These are phyloP conservation scores for Watsonalla cultraria DNA, from an alignment of 2,888 invertebrate species.

Conservation along the genomic window DNA sequence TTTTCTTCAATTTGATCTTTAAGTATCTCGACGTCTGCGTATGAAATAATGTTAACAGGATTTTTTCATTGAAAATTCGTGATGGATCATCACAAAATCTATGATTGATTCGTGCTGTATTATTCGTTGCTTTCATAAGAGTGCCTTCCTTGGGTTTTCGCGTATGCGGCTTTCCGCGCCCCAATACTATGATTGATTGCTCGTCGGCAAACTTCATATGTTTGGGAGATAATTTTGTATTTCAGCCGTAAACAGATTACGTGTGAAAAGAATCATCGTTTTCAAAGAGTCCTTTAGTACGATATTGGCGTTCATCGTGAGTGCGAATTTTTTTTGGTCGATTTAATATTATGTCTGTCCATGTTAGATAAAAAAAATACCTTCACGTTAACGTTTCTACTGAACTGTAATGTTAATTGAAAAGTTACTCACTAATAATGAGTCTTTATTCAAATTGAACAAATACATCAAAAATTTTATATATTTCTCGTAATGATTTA, in stretches of 20 bases:
- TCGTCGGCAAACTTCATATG: conserved; percentile 72
- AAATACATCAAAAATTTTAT: too few species aligned
- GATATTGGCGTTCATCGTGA: conserved; percentile 56
- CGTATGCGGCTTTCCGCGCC: conserved; percentile 65
- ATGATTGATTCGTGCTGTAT: conserved; percentile 77
- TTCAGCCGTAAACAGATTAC: conserved; percentile 76
- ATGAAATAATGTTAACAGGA: conserved; percentile 37
- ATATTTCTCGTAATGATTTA: too few species aligned
- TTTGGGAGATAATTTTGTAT: conserved; percentile 76
- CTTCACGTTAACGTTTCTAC: too few species aligned
- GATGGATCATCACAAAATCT: conserved; percentile 76
- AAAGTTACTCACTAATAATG: too few species aligned
- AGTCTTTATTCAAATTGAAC: too few species aligned
- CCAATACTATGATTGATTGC: conserved; percentile 73
- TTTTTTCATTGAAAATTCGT: conserved; percentile 69
- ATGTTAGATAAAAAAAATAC: background rate
- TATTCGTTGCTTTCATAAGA: conserved; percentile 72
- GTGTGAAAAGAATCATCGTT: conserved; percentile 69
- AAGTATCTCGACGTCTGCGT: conserved; percentile 14
- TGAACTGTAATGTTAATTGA: too few species aligned
- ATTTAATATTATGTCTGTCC: conserved; percentile 30
- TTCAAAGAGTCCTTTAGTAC: conserved; percentile 38
- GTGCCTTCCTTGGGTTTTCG: conserved; percentile 63
- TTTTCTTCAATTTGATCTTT: too few species aligned
- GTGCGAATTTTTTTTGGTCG: conserved; percentile 47